Conservation (phyloP, 2,113 vertebrate genomes). For the Brienomyrus brachyistius region DNA sequence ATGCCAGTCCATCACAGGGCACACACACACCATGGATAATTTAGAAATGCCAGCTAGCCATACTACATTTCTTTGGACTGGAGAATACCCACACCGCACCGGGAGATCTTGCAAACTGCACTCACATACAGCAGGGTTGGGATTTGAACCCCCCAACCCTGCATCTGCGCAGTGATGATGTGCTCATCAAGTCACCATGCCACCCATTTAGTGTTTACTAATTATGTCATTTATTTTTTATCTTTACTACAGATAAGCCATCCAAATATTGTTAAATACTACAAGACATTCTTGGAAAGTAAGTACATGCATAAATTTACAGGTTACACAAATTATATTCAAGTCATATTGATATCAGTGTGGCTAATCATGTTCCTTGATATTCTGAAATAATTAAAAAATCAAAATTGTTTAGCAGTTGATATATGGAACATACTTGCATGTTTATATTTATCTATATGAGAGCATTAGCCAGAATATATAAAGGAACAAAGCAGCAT, state of each 20-base stretch:
- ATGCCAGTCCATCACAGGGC: neutral
- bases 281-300: constrained; percentile 88
- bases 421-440: too few species aligned
- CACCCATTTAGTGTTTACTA: neutral
- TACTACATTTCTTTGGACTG: neutral
- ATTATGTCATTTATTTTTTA: neutral
- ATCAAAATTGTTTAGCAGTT: neutral
- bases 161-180: neutral
- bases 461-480: neutral
- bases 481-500: neutral
- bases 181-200: neutral
- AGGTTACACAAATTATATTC: neutral
- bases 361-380: neutral
- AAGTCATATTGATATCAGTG: neutral
- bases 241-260: constrained; percentile 69
- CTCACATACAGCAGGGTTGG: neutral
- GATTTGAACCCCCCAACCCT: neutral
- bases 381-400: neutral
- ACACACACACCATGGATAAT: neutral
- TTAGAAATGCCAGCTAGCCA: neutral
- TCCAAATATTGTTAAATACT: constrained; percentile 80
- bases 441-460: neutral
- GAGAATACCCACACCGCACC: neutral
- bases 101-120: neutral
- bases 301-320: constrained; percentile 41